phyloP scores from a whole-genome alignment of 2,797 vertebrate species.

The Bovichtus diacanthus region DNA sequence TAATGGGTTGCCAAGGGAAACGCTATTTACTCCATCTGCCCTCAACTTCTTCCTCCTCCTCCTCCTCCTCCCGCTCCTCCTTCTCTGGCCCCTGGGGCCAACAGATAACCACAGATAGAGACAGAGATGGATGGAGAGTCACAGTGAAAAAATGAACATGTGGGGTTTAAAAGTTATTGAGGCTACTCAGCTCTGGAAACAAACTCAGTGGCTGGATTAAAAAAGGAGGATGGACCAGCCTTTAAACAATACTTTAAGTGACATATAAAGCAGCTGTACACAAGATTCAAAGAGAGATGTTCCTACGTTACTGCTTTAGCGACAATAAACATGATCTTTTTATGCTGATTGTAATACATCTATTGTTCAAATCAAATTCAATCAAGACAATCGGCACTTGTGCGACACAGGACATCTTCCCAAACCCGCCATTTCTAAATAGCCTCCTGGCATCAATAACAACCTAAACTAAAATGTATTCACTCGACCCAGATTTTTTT shows the following conservation, averaged over 20 bases:
- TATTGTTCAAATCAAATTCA: no score
- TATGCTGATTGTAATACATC: no score
- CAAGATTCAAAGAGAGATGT: no score
- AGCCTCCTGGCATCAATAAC: no score
- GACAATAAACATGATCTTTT: no score
- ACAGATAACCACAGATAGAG: slow-evolving; percentile 60
- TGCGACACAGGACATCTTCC: no score
- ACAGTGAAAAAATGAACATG: slow-evolving; percentile 15
- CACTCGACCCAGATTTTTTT: no score
- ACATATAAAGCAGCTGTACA: neutral
- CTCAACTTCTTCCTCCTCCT: neutral
- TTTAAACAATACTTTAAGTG: neutral
- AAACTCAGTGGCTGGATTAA: neutral
- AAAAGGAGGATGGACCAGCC: neutral
- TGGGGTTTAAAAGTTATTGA: neutral
- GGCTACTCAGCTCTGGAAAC: slow-evolving; percentile 1
- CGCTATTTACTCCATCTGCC: slow-evolving; percentile 40
- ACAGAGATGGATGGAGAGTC: slow-evolving; percentile 65
- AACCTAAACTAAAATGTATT: no score
- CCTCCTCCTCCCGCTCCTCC: slow-evolving; percentile 24
- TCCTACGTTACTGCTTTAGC: no score
- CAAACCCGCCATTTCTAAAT: no score
- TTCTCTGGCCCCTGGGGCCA: slow-evolving; percentile 52
- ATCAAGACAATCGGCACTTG: no score
- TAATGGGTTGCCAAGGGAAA: slow-evolving; percentile 73